phyloP scores from a whole-genome alignment of 1,140 invertebrate genomes.

The Mizuhopecten yessoensis region DNA sequence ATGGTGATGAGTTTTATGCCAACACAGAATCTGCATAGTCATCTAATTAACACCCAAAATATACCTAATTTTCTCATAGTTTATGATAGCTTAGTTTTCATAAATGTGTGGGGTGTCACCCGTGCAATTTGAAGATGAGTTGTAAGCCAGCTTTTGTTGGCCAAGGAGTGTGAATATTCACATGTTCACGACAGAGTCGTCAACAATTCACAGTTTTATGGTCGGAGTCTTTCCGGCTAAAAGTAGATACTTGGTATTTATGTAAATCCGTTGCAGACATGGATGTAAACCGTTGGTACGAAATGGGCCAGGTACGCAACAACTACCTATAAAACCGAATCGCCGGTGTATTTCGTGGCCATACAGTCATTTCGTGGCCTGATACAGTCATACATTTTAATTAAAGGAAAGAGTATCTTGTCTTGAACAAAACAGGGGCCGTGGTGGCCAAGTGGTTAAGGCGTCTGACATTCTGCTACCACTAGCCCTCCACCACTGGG shows the following conservation, averaged over 20 bases:
- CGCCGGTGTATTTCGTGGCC: too few species aligned
- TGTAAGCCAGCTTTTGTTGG: background rate
- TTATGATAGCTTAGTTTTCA: background rate
- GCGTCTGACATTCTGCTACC: too few species aligned
- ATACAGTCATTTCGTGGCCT: background rate
- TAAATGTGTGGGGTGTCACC: background rate
- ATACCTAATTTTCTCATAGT: slow-evolving; percentile 40
- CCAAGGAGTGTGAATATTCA: background rate
- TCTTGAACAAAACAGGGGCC: too few species aligned
- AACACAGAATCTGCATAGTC: background rate
- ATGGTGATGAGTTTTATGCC: slow-evolving; percentile 13
- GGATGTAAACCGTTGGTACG: background rate
- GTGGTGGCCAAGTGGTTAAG: too few species aligned
- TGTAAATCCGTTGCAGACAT: background rate
- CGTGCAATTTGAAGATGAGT: background rate
- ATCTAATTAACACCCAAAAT: slow-evolving; percentile 7
- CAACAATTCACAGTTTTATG: background rate
- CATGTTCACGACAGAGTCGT: background rate
- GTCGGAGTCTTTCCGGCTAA: background rate
- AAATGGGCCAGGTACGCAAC: background rate
- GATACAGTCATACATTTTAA: background rate
- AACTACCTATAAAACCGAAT: background rate
- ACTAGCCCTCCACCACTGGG: too few species aligned
- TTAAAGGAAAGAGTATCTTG: background rate
- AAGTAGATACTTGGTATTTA: background rate